These are phyloP conservation scores for Oryctes rhinoceros DNA, from an alignment of 1,140 invertebrate genomes.

Conservation along the genomic window DNA sequence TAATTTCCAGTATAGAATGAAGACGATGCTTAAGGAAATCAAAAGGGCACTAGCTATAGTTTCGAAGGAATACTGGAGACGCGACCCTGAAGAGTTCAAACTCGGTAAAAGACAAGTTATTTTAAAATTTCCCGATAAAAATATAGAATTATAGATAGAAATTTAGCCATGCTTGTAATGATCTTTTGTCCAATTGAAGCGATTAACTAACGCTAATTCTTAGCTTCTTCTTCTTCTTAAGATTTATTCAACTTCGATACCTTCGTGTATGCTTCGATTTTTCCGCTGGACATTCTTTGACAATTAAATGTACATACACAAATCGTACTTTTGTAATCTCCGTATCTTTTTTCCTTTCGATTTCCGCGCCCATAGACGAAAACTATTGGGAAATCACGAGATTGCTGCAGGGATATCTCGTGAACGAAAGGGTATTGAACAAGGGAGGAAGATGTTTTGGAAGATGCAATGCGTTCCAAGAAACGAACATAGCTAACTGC, in stretches of 20 bases:
- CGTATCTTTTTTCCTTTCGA: neutral
- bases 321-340: neutral
- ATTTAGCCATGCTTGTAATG: neutral
- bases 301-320: neutral
- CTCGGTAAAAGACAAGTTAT: constrained; percentile 64
- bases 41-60: constrained; percentile 71
- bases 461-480: constrained; percentile 77
- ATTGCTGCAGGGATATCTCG: constrained; percentile 83
- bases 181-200: neutral
- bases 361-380: constrained; percentile 60
- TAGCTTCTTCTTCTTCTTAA: too few species aligned
- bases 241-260: too few species aligned
- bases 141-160: constrained; percentile 34
- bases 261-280: too few species aligned
- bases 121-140: too few species aligned
- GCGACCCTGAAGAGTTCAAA: constrained; percentile 73
- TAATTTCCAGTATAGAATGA: constrained; percentile 69
- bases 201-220: too few species aligned
- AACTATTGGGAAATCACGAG: constrained; percentile 81
- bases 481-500: constrained; percentile 73
- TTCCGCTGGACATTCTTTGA: too few species aligned
- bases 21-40: constrained; percentile 70
- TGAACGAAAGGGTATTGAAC: constrained; percentile 88
- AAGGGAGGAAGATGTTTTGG: constrained; percentile 73
- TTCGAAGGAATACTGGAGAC: constrained; percentile 73